Percentiles rank a stretch among this genome's conserved stretches.
Conservation (phyloP, 2,113 vertebrate species). For the Ceyx cyanopectus region DNA sequence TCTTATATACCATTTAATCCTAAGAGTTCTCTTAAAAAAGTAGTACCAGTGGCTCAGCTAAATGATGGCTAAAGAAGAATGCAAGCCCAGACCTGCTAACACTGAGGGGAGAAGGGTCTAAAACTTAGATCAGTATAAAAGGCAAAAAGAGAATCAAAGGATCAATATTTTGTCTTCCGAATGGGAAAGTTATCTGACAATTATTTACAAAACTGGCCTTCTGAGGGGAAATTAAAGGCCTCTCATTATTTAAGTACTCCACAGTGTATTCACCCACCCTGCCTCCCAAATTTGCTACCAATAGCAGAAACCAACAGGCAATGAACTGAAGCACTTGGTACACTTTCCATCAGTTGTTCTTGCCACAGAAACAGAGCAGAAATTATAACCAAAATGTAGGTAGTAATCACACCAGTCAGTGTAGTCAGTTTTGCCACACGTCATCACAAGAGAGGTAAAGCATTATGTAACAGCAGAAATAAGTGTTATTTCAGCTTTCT, state of each 20-base stretch:
- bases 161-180: neutral
- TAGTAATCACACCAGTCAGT: neutral
- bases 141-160: neutral
- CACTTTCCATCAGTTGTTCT: neutral
- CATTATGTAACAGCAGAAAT: accelerated
- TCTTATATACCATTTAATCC: neutral
- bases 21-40: neutral
- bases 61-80: neutral
- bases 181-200: neutral
- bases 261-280: neutral
- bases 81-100: neutral
- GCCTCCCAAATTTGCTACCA: neutral
- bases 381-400: neutral
- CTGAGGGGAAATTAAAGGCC: neutral
- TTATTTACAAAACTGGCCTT: neutral
- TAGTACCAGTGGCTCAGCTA: neutral
- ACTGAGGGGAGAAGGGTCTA: neutral
- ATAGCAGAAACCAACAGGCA: neutral
- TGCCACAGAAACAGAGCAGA: neutral
- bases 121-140: neutral
- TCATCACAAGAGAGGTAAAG: neutral
- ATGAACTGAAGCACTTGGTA: neutral
- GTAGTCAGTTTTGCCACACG: neutral
- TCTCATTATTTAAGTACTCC: neutral
- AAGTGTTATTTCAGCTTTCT: neutral